These are phyloP conservation scores for Sandelia bainsii DNA, from an alignment of 2,797 vertebrate genomes.

Conservation along the genomic window DNA sequence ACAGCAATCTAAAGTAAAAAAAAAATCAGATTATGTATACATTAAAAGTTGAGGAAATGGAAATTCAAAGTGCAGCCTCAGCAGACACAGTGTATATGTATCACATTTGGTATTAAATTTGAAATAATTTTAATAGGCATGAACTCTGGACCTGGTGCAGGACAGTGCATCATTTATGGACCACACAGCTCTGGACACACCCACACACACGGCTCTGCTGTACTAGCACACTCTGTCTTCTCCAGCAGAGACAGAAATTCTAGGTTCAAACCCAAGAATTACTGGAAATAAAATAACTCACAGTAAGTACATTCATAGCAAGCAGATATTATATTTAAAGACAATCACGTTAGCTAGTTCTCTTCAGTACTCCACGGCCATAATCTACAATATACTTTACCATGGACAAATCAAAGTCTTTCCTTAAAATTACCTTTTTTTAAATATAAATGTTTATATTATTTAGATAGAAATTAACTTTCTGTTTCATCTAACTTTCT, in stretches of 20 bases:
- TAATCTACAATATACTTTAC: too few relatives aligned
- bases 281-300: background rate
- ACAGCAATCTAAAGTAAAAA: slow-evolving; percentile 5
- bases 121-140: slow-evolving; percentile 54
- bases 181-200: slow-evolving; percentile 6
- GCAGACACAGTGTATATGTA: slow-evolving; percentile 30
- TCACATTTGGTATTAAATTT: slow-evolving; percentile 49
- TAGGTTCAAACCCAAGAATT: background rate
- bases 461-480: too few relatives aligned
- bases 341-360: too few relatives aligned
- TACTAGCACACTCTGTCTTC: slow-evolving; percentile 12
- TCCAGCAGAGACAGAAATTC: background rate
- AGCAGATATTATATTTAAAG: too few relatives aligned
- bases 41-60: slow-evolving; percentile 52
- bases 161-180: slow-evolving; percentile 56
- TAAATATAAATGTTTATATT: too few relatives aligned
- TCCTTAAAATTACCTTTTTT: too few relatives aligned
- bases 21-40: slow-evolving; percentile 10
- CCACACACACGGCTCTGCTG: background rate
- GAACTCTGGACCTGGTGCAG: slow-evolving; percentile 44
- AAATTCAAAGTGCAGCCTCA: slow-evolving; percentile 47
- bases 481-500: too few relatives aligned
- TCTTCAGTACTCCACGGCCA: too few relatives aligned
- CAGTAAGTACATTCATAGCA: too few relatives aligned
- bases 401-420: too few relatives aligned